phyloP scores from a whole-genome alignment of 2,113 vertebrate genomes.

The Chionomys nivalis region DNA sequence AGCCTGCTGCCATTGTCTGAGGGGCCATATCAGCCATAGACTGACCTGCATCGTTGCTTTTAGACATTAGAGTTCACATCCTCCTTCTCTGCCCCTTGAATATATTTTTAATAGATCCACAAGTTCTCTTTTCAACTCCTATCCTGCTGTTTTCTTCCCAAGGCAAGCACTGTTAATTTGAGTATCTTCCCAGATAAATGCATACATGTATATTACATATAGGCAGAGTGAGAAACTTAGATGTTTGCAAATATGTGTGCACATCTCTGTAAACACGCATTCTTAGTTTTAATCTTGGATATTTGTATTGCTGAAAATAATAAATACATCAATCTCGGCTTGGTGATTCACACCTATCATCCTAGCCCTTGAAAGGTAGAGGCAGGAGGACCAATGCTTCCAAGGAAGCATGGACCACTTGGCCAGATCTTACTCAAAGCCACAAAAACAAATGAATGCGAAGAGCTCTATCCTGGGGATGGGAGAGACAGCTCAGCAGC shows the following conservation, averaged over 20 bases:
- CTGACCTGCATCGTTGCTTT: background rate
- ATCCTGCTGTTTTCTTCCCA: slow-evolving; percentile 16
- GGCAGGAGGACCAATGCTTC: background rate
- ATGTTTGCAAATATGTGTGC: background rate
- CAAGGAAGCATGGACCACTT: too few relatives aligned
- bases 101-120: background rate
- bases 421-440: too few relatives aligned
- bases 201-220: background rate
- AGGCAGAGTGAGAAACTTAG: background rate
- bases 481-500: background rate
- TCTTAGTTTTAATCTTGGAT: background rate
- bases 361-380: background rate
- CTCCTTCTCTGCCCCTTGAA: background rate
- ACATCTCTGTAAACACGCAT: background rate
- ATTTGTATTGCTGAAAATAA: background rate
- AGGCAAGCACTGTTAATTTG: background rate
- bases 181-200: background rate
- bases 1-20: background rate
- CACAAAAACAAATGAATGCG: background rate
- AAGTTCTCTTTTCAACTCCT: background rate
- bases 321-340: background rate
- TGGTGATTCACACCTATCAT: too few relatives aligned
- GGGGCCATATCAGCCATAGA: background rate
- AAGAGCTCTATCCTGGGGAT: background rate
- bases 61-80: background rate